These are phyloP conservation scores for Acanthopagrus latus DNA, from an alignment of 2,797 vertebrate genomes.

Conservation along the genomic window DNA sequence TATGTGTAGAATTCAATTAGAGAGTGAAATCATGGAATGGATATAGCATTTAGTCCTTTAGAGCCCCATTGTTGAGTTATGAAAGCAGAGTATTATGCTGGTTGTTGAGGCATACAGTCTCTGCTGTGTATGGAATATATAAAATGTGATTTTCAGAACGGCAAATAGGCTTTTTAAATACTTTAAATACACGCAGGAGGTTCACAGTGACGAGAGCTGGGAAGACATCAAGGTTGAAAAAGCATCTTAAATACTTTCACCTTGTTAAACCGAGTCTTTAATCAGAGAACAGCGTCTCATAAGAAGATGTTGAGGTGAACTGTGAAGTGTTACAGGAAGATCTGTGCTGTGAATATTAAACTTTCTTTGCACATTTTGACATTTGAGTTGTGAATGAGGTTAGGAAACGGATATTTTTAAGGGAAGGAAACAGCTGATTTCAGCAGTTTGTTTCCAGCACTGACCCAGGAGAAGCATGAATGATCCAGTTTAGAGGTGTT, in stretches of 20 bases:
- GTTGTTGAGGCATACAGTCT: background rate
- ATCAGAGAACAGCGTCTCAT: background rate
- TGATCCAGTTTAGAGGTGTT: too few relatives aligned
- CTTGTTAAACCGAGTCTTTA: background rate
- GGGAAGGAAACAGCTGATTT: background rate
- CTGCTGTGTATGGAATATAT: conserved; percentile 14
- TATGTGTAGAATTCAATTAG: conserved; percentile 45
- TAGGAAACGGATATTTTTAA: background rate
- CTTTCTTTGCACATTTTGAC: background rate
- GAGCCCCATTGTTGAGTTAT: conserved; percentile 24
- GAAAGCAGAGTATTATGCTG: conserved; percentile 11
- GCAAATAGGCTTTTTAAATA: conserved; percentile 11
- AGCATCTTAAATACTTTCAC: background rate
- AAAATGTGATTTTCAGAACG: conserved; percentile 3
- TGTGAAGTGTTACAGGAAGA: background rate
- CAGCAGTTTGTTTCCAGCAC: too few relatives aligned
- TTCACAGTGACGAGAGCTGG: background rate
- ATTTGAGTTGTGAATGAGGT: background rate
- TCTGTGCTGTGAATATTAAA: background rate
- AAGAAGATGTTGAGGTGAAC: background rate
- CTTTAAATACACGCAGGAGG: background rate
- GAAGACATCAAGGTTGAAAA: background rate
- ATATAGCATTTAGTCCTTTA: conserved; percentile 25
- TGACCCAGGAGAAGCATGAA: too few relatives aligned
- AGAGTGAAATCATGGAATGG: conserved; percentile 29